These are phyloP conservation scores for Phyllostomus discolor DNA, from an alignment of 2,113 vertebrate genomes.

Conservation along the genomic window DNA sequence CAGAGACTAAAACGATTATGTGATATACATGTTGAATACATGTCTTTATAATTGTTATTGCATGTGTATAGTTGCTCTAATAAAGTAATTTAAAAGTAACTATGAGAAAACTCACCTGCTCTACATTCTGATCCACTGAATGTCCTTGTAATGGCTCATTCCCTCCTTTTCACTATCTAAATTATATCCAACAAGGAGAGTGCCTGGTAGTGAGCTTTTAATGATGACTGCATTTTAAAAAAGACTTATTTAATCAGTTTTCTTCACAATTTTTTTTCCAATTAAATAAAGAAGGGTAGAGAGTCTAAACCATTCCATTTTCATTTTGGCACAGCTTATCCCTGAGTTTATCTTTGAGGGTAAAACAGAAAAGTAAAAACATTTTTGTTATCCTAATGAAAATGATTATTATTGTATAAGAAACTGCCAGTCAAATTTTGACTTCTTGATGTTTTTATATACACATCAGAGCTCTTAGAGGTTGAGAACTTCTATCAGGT, in stretches of 20 bases:
- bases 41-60: neutral
- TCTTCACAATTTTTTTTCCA: neutral
- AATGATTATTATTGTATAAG: neutral
- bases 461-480: neutral
- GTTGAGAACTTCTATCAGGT: neutral
- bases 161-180: constrained; percentile 39
- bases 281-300: neutral
- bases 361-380: constrained; percentile 30
- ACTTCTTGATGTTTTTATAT: constrained; percentile 30
- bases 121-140: neutral
- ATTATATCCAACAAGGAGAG: constrained; percentile 24
- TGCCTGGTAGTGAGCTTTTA: constrained; percentile 45
- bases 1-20: neutral
- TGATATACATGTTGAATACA: neutral
- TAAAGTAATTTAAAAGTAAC: constrained; percentile 46
- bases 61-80: neutral
- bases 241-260: neutral
- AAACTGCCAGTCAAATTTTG: neutral
- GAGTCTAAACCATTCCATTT: neutral
- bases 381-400: neutral
- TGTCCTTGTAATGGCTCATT: constrained; percentile 57
- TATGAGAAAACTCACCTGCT: constrained; percentile 35
- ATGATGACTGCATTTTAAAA: neutral
- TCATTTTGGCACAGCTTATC: neutral
- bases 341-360: neutral